Conservation (phyloP, 2,797 vertebrate genomes). For the Acridotheres tristis region DNA sequence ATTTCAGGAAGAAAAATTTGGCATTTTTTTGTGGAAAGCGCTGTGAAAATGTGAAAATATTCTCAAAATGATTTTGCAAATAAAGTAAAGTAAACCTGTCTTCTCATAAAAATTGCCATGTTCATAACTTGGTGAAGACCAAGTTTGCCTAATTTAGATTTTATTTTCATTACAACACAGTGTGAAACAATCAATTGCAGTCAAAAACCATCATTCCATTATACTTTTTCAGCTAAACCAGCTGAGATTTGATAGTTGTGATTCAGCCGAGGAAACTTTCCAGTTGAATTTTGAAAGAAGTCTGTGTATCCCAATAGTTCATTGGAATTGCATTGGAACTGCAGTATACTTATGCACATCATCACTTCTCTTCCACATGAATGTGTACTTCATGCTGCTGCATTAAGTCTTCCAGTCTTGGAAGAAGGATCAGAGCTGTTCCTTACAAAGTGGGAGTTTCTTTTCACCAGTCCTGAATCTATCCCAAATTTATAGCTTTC, state of each 20-base stretch:
- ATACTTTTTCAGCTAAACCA: background rate
- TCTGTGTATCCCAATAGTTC: background rate
- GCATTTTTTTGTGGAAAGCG: background rate
- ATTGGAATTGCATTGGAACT: background rate
- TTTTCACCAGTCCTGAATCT: background rate
- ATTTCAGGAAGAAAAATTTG: background rate
- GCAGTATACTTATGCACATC: background rate
- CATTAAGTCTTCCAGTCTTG: background rate
- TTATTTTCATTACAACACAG: background rate
- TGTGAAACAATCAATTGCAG: background rate
- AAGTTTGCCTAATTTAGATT: background rate
- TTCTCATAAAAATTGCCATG: background rate
- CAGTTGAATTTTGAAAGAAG: background rate
- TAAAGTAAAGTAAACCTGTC: background rate
- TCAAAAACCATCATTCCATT: background rate
- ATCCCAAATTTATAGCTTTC: background rate
- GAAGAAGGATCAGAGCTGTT: background rate
- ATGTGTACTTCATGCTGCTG: background rate
- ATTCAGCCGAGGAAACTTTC: background rate
- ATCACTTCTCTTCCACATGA: background rate
- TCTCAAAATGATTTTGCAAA: background rate
- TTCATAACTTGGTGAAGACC: background rate
- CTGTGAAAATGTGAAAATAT: background rate
- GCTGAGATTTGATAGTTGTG: background rate
- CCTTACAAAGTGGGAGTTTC: background rate